A percentile compares a stretch with the other conserved stretches of the same genome.
Conservation (phyloP, 2,888 invertebrate species). For the Stenurella melanura region DNA sequence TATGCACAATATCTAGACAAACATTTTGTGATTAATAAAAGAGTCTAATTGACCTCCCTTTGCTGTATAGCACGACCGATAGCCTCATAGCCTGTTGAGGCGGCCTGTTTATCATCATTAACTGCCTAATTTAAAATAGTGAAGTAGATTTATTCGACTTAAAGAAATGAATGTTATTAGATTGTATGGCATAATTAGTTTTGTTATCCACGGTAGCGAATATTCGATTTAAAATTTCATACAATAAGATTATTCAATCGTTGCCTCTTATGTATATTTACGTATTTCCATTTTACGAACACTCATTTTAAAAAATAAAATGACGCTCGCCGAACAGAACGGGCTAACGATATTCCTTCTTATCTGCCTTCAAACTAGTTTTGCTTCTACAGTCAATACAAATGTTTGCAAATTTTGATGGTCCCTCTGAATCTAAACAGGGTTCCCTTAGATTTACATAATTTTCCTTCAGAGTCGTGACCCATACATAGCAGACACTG, state of each 20-base stretch:
- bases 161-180: too few relatives aligned
- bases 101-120: too few relatives aligned
- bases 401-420: conserved; percentile 54
- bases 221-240: not conserved
- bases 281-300: conserved; percentile 26
- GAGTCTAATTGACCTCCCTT: too few relatives aligned
- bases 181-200: not conserved
- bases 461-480: conserved; percentile 51
- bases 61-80: too few relatives aligned
- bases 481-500: conserved; percentile 53
- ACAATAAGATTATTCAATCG: not conserved
- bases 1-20: too few relatives aligned
- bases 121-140: too few relatives aligned
- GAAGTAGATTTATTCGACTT: too few relatives aligned
- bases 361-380: conserved; percentile 49
- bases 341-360: conserved; percentile 18
- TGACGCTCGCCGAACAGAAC: conserved; percentile 9
- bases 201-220: not conserved
- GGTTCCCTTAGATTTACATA: conserved; percentile 51
- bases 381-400: conserved; percentile 39
- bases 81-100: too few relatives aligned
- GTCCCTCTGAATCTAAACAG: conserved; percentile 49
- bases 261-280: conserved; percentile 27
- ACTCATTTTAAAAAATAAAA: conserved; percentile 1
- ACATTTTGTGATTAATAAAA: too few relatives aligned